phyloP scores from a whole-genome alignment of 2,797 vertebrate genomes.

The Chelonia mydas region DNA sequence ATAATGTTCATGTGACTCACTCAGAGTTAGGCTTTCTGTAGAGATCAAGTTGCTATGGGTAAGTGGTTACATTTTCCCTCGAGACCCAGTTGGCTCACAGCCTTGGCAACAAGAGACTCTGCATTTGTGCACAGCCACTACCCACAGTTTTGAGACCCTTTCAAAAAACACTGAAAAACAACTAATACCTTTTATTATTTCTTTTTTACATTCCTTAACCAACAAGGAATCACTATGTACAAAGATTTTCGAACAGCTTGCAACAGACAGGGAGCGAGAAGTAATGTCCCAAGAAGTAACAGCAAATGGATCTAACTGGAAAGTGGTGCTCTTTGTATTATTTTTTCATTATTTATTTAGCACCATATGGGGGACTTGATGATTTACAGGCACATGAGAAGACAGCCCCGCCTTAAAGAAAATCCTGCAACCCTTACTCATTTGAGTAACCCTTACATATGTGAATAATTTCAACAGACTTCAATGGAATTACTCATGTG shows the following conservation, averaged over 20 bases:
- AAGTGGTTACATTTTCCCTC: conserved; percentile 6
- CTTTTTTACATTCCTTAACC: not conserved
- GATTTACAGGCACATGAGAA: not conserved
- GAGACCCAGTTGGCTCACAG: conserved; percentile 28
- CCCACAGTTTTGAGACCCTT: not conserved
- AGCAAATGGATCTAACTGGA: not conserved
- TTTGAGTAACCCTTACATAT: not conserved
- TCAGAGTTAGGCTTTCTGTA: conserved; percentile 34
- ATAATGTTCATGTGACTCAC: conserved; percentile 59
- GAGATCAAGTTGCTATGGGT: not conserved
- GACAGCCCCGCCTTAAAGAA: not conserved
- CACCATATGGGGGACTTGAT: not conserved
- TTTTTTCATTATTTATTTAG: not conserved
- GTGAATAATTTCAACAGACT: not conserved
- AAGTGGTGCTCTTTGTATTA: not conserved
- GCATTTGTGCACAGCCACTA: conserved; percentile 14
- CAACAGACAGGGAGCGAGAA: not conserved
- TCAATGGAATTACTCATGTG: not conserved
- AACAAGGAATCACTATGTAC: not conserved
- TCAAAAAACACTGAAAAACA: not conserved
- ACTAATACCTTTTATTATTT: conserved; percentile 16
- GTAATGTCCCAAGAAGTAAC: not conserved
- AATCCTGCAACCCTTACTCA: not conserved
- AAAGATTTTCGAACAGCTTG: not conserved
- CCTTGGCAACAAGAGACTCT: not conserved